Evolutionary conservation across 2,113 vertebrate genomes (phyloP).

Genomic region (Pituophis catenifer): DNA sequence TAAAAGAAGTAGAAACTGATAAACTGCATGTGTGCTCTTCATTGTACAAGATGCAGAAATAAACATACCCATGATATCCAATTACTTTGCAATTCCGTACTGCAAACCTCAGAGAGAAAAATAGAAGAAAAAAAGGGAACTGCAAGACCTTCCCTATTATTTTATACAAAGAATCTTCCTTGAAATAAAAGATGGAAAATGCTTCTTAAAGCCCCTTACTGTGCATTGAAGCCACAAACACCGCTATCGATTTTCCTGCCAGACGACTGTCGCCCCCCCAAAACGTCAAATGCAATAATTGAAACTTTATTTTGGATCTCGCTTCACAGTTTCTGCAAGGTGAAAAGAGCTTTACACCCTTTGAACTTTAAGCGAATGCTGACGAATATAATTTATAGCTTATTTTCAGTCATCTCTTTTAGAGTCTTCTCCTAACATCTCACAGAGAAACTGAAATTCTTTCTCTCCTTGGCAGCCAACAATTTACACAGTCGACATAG

Average conservation of each 20-base stretch:
- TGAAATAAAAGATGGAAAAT: conserved; percentile 20
- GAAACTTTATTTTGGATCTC: conserved; percentile 50
- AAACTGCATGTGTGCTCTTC: not conserved
- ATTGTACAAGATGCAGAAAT: not conserved
- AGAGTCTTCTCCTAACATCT: not conserved
- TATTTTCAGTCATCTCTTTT: conserved; percentile 23
- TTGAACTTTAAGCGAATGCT: conserved; percentile 18
- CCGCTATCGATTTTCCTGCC: conserved; percentile 32
- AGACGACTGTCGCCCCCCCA: conserved; percentile 31
- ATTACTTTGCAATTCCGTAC: not conserved
- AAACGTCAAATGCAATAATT: conserved; percentile 45
- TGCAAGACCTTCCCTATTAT: not conserved
- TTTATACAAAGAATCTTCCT: conserved; percentile 13
- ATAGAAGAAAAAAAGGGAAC: not conserved
- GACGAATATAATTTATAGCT: not conserved
- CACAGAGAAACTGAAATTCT: not conserved
- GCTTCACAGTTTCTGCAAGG: conserved; percentile 31
- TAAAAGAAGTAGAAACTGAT: not conserved
- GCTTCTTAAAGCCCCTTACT: conserved; percentile 12
- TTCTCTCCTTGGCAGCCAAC: not conserved
- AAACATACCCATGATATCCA: not conserved
- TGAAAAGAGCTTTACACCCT: conserved; percentile 13
- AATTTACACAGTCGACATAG: not conserved
- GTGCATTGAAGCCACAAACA: conserved; percentile 1
- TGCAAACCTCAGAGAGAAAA: not conserved